A percentile compares a stretch with the other conserved stretches of the same genome.
Conservation (phyloP, 2,888 invertebrate genomes). For the Pecten maximus region DNA sequence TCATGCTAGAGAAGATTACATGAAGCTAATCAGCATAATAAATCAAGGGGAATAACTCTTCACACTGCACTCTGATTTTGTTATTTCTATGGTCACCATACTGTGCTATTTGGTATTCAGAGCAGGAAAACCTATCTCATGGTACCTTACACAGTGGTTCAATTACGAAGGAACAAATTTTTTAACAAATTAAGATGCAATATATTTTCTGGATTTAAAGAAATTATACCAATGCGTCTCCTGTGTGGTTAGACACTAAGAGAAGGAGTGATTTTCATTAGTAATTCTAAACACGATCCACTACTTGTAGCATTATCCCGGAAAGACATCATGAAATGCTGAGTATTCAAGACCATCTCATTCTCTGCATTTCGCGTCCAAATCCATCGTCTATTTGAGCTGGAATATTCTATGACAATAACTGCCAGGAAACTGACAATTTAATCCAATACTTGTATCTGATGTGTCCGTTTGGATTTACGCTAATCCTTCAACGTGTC, state of each 20-base stretch:
- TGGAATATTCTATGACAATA: not conserved
- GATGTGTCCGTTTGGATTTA: not conserved
- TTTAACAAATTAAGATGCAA: not conserved
- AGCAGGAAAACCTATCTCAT: too few relatives aligned
- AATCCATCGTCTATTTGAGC: not conserved
- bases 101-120: too few relatives aligned
- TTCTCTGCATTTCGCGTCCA: not conserved
- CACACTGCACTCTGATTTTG: not conserved
- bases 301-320: not conserved
- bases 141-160: too few relatives aligned
- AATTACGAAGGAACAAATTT: not conserved
- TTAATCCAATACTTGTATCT: not conserved
- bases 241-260: not conserved
- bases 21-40: not conserved
- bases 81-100: not conserved
- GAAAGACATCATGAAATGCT: not conserved
- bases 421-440: not conserved
- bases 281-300: not conserved
- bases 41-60: not conserved
- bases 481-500: not conserved
- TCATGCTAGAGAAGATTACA: not conserved
- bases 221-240: not conserved
- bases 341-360: not conserved
- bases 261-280: not conserved
- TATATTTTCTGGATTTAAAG: not conserved